Evolutionary conservation across 2,113 vertebrate genomes (phyloP).

Genomic region (Xyliphius kryptos): DNA sequence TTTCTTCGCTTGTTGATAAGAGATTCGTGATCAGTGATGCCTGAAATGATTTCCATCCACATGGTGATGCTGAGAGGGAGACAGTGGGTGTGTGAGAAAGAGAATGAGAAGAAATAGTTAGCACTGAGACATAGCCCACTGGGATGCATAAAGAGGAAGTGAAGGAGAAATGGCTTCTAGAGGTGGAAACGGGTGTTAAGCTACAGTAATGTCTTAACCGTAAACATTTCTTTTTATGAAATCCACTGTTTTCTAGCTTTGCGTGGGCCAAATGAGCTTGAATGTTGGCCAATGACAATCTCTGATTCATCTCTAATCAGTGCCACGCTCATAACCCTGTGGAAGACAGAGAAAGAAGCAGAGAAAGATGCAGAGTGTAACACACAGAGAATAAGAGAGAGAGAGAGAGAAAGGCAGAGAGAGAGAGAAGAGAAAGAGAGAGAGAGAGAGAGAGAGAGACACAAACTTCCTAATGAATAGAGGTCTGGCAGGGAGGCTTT

Average conservation of each 20-base stretch:
- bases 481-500: not conserved
- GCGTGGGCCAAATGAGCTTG: conserved; percentile 11
- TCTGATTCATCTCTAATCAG: conserved; percentile 37
- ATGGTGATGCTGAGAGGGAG: conserved; percentile 29
- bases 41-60: conserved; percentile 62
- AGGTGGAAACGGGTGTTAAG: conserved; percentile 2
- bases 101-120: not conserved
- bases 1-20: conserved; percentile 63
- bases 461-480: not conserved
- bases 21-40: conserved; percentile 58
- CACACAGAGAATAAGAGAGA: not conserved
- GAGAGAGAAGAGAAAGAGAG: not conserved
- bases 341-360: too few species aligned
- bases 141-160: not conserved
- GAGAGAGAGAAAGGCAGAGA: not conserved
- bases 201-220: conserved; percentile 23
- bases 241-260: conserved; percentile 3
- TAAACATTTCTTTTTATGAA: conserved; percentile 13
- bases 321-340: too few species aligned
- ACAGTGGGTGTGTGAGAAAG: too few species aligned
- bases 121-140: not conserved
- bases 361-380: not conserved
- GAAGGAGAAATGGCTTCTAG: not conserved
- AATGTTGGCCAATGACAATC: conserved; percentile 10
- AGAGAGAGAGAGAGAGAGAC: not conserved